Evolutionary conservation across 2,888 invertebrate genomes (phyloP), one percentile per base, ranked within the genome.

Genomic region (Sinhomidia bicolor): DNA sequence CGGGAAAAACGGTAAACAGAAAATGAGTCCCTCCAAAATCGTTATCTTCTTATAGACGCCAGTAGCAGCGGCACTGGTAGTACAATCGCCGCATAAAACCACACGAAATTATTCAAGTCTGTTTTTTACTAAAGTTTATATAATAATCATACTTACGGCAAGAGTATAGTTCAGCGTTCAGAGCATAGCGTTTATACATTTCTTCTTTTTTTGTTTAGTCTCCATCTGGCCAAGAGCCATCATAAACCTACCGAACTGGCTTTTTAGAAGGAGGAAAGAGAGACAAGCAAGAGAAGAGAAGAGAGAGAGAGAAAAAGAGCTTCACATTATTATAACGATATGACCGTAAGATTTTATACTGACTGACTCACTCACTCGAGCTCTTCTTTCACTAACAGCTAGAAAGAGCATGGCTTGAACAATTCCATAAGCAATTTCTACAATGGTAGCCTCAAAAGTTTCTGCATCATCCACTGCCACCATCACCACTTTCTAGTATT

Each of bases 161-260:
- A n/a, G n/a, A n/a, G n/a, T 36, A 36, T 36, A 5, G 20, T 60
- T 20, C 12, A 10, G 60, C 60, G 20, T 20, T 17, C n/a, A 17
- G 10, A 3, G 60, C 60, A 60, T 23, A 60, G n/a, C 36, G 3
- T 60, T 47, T n/a, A 41, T 54, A 29, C 29, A 12, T 32, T 4
- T 76, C 51, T 29, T 44, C 47, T 47, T 23, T n/a, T 29, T n/a
- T 60, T 23, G 26, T 29, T n/a, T 60, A 14, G 47, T 51, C n/a
- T 71, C 71, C 47, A 51, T 82, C 51, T 65, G 81, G 65, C 65
- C 65, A 65, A 29, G 51, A 68, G 51, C 71, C 65, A 65, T 81
- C 51, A 47, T 68, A 81, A 81, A 81, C 65, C 65, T n/a, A 81
- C 51, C 44, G 23, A 23, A 62, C 17, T 44, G 62, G 14, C 26